These are phyloP conservation scores for Zalophus californianus DNA, from an alignment of 2,797 vertebrate species.

Conservation along the genomic window DNA sequence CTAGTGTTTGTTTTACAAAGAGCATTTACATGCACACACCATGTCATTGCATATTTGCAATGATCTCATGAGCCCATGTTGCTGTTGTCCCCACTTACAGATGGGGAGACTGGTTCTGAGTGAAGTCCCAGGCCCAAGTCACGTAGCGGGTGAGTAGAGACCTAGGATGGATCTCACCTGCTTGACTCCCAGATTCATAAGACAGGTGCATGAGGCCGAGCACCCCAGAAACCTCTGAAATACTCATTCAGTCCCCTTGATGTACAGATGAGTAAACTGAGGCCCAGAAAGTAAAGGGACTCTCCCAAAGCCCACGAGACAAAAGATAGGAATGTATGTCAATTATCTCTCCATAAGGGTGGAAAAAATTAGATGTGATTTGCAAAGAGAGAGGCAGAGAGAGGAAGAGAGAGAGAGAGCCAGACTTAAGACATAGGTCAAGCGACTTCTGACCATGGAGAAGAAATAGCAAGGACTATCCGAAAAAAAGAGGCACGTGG, in stretches of 20 bases:
- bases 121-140: neutral
- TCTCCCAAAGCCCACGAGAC: neutral
- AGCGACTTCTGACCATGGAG: rapidly evolving
- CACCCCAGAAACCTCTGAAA: rapidly evolving
- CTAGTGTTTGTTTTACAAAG: neutral
- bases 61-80: neutral
- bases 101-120: neutral
- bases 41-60: neutral
- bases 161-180: neutral
- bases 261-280: neutral
- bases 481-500: rapidly evolving
- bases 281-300: neutral
- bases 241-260: neutral
- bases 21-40: too few relatives aligned
- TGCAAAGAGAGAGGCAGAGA: neutral
- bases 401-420: neutral
- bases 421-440: neutral
- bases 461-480: neutral
- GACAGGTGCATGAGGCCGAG: rapidly evolving
- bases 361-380: neutral
- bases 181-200: neutral
- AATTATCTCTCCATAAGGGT: neutral
- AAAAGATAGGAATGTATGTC: neutral
- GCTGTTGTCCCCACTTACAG: neutral
- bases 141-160: rapidly evolving